Evolutionary conservation across 2,113 vertebrate genomes (phyloP), one percentile per base, ranked within the genome.

Genomic region (Columbina picui): DNA sequence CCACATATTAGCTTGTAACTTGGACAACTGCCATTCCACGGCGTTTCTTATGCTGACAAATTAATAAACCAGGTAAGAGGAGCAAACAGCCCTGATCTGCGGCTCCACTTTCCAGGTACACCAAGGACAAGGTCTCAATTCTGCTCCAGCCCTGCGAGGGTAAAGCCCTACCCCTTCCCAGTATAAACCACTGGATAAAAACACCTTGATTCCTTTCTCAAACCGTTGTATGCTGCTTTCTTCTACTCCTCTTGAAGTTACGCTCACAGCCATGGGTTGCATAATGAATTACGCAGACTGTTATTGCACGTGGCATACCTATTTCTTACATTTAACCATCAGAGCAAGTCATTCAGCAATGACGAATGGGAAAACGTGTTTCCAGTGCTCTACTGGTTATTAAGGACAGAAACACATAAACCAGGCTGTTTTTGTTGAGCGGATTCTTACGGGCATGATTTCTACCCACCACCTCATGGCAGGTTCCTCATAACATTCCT

Each of bases 1-100:
- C 79, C 68, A 90, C 61, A 41, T 39, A 92, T 41, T 75, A 93
- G 52, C 75, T 73, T 71, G 53, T 57, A 82, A 59, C 83, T 84
- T 76, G 90, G 95, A 89, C 65, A 65, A 71, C n/a, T 79, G 94
- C 86, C 94, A 91, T 7, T 14, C 14, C 41, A 76, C 49, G 76
- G 69, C 0, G 4, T 49, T 84, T 82, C 86, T 89, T 69, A 74
- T 93, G 87, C 70, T 89, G 87, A 87, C 74, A 91, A 93, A 95
- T 96, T 89, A 94, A 90, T 64, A 84, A 87, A 89, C 2, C 76
- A 79, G 76, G 92, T 86, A 34, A 92, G 92, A 71, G 0, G 6
- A 65, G 53, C 65, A 81, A 87, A 78, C 25, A 71, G 76, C 56
- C 60, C 71, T 86, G 79, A 90, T 82, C 68, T 47, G 41, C 15